Conservation (phyloP, 2,888 invertebrate species). For the Chaetogeoica ovagalla region DNA sequence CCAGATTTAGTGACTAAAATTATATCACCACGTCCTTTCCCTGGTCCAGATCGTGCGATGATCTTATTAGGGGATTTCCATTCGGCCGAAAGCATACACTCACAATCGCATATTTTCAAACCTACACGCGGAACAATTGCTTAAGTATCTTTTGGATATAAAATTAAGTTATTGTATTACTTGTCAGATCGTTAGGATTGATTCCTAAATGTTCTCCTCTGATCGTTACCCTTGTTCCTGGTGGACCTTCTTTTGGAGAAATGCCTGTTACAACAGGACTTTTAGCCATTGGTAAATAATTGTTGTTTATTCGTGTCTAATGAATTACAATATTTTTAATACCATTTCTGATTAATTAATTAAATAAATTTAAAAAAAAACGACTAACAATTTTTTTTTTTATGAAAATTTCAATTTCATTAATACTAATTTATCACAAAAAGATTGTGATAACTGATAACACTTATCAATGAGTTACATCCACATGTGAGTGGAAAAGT, state of each 20-base stretch:
- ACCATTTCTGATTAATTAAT: background rate
- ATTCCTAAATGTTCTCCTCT: constrained; percentile 93
- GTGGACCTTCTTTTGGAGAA: constrained; percentile 97
- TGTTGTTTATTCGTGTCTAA: background rate
- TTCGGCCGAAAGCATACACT: constrained; percentile 92
- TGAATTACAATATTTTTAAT: background rate
- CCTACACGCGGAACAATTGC: constrained; percentile 63
- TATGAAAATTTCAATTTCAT: background rate
- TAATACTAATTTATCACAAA: background rate
- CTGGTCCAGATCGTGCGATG: constrained; percentile 90
- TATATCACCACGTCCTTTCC: constrained; percentile 88
- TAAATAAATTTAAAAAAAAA: background rate
- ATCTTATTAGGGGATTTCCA: constrained; percentile 98
- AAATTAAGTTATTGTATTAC: constrained; percentile 61
- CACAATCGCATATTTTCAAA: constrained; percentile 91
- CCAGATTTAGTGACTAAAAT: constrained; percentile 85
- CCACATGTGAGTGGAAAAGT: constrained; percentile 14
- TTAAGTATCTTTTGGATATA: background rate
- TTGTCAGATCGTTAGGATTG: constrained; percentile 81
- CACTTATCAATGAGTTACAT: constrained; percentile 9
- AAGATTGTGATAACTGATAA: too few relatives aligned
- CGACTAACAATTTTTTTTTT: background rate
- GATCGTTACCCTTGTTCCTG: constrained; percentile 92
- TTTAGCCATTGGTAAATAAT: constrained; percentile 55
- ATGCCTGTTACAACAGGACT: constrained; percentile 89